These are phyloP conservation scores for Athalia cordata DNA, from an alignment of 2,888 invertebrate species.

Conservation along the genomic window DNA sequence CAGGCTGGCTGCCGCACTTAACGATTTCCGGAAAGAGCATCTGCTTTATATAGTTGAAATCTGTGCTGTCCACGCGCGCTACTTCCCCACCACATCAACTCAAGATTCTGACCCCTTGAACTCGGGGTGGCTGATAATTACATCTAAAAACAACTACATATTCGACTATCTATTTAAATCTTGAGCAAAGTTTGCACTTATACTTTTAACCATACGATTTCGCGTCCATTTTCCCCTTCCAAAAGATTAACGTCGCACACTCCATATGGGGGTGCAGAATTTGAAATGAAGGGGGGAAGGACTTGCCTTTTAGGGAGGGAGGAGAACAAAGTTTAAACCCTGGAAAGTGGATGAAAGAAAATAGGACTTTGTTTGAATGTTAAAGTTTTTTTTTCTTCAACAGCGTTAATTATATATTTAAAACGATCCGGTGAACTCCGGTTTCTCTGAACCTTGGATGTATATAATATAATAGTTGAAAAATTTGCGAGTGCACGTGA, in stretches of 20 bases:
- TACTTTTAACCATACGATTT: too few relatives aligned
- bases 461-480: background rate
- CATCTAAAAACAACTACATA: slow-evolving; percentile 25
- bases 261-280: too few relatives aligned
- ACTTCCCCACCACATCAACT: slow-evolving; percentile 5
- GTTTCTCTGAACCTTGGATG: background rate
- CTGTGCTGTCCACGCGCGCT: slow-evolving; percentile 29
- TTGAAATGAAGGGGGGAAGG: too few relatives aligned
- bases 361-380: too few relatives aligned
- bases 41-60: slow-evolving; percentile 33
- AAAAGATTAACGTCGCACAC: too few relatives aligned
- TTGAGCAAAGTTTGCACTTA: too few relatives aligned
- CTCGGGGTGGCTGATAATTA: slow-evolving; percentile 29
- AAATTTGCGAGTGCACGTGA: slow-evolving; percentile 16
- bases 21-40: slow-evolving; percentile 7
- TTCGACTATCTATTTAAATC: background rate
- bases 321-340: too few relatives aligned
- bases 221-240: too few relatives aligned
- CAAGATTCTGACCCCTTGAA: slow-evolving; percentile 13
- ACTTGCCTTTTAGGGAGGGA: too few relatives aligned
- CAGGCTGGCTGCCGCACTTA: background rate
- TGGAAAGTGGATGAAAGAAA: too few relatives aligned
- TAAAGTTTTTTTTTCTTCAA: too few relatives aligned
- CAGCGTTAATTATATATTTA: background rate
- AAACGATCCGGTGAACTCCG: slow-evolving; percentile 3